phyloP scores from a whole-genome alignment of 1,140 invertebrate species.

The Orchesella cincta region DNA sequence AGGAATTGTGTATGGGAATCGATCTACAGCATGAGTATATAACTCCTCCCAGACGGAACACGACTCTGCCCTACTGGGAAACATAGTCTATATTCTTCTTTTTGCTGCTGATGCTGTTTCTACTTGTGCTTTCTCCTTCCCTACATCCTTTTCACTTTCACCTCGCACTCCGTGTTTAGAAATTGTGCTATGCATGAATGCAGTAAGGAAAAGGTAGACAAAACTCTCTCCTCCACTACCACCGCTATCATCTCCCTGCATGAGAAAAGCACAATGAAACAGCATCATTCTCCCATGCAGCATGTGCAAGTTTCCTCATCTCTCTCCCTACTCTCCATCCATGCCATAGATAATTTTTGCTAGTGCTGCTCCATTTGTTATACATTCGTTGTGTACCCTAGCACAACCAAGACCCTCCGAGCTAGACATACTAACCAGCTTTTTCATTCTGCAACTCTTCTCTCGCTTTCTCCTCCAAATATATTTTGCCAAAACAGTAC shows the following conservation, averaged over 20 bases:
- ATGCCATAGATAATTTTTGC: neutral
- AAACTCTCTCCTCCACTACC: too few relatives aligned
- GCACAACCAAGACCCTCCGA: neutral
- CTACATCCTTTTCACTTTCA: neutral
- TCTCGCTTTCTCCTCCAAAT: too few relatives aligned
- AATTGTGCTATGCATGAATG: too few relatives aligned
- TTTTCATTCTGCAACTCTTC: too few relatives aligned
- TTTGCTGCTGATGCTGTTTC: neutral
- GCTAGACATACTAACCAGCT: neutral
- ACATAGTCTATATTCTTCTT: neutral
- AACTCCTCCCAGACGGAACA: constrained; percentile 8
- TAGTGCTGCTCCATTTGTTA: neutral
- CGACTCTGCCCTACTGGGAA: constrained; percentile 18
- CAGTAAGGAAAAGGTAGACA: too few relatives aligned
- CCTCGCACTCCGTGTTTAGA: neutral
- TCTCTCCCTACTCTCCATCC: too few relatives aligned
- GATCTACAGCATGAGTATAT: constrained; percentile 21
- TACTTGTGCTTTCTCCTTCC: neutral
- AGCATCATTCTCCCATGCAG: too few relatives aligned
- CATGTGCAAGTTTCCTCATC: too few relatives aligned
- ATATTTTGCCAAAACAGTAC: too few relatives aligned
- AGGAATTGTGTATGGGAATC: constrained; percentile 9
- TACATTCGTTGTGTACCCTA: neutral
- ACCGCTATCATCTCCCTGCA: too few relatives aligned
- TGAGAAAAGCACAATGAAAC: too few relatives aligned